Evolutionary conservation across 2,797 vertebrate genomes (phyloP), one percentile per base, ranked within the genome.

Genomic region (Pangasius mekongensis): DNA sequence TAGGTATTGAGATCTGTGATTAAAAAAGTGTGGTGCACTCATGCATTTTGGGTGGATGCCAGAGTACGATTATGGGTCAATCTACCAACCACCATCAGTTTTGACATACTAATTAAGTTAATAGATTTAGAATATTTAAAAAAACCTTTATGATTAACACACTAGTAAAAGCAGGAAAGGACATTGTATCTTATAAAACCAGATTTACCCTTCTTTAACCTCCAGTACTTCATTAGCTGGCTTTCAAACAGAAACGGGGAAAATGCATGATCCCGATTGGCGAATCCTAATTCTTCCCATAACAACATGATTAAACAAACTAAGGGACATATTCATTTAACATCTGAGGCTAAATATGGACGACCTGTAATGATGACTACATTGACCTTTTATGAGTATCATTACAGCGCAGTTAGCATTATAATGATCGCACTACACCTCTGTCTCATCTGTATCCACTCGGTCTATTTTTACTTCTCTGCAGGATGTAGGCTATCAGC

Each of bases 401-500:
- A 3, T 18, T 14, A 43, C 36, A 60, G 56, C 22, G 0, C 33
- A 60, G 3, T 58, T 36, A 27, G 5, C 56, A 39, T 84, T 33
- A 67, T n/a, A 67, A 30, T 5, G 4, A 22, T 22, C 30, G 43
- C 33, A 39, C 33, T 43, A n/a, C 36, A 82, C 24, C 13, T 43
- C 22, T 0, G 36, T 62, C 58, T 62, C 20, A 62, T 18, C 30
- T 24, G 0, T 9, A 43, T 14, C 2, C 1, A 3, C 7, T 43
- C 39, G 1, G 39, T 84, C 18, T 66, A 10, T 20, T 58, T 60
- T 71, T 58, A 6, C 36, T 66, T 16, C 73, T 16, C 71, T 81
- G 11, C 91, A 99, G 98, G 98, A 99, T 60, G 97, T 98, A 89
- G 98, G 98, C 27, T 98, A 97, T 92, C 97, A 97, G 91, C 98